Percentiles rank a stretch among this genome's conserved stretches.
phyloP scores from a whole-genome alignment of 2,113 vertebrate genomes.

The Anoplopoma fimbria region DNA sequence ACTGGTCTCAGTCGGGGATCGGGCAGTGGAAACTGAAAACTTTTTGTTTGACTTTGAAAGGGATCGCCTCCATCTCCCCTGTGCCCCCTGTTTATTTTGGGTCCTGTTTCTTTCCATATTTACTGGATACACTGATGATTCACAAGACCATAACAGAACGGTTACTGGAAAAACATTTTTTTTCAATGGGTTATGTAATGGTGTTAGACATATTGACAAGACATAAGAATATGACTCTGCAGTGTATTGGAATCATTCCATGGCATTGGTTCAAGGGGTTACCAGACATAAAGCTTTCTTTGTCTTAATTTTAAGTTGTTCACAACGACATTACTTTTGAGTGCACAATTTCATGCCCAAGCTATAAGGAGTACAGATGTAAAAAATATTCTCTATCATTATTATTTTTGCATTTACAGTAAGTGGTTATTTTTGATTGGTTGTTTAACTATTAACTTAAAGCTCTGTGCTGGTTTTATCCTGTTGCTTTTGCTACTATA shows the following conservation, averaged over 20 bases:
- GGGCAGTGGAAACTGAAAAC: slow-evolving; percentile 63
- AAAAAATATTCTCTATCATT: background rate
- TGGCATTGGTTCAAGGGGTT: slow-evolving; percentile 22
- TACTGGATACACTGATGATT: slow-evolving; percentile 46
- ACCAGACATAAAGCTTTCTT: background rate
- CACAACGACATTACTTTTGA: background rate
- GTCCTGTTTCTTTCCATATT: slow-evolving; percentile 73
- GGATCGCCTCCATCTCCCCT: slow-evolving; percentile 45
- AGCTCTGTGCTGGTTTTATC: background rate
- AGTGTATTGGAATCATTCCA: slow-evolving; percentile 32
- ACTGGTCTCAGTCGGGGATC: slow-evolving; percentile 49
- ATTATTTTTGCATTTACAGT: background rate
- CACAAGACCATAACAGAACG: slow-evolving; percentile 20
- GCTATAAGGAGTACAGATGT: background rate
- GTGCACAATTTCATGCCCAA: background rate
- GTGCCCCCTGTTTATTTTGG: slow-evolving; percentile 51
- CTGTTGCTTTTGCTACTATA: background rate
- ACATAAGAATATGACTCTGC: slow-evolving; percentile 23
- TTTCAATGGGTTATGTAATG: slow-evolving; percentile 32
- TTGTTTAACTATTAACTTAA: background rate
- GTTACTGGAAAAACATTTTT: background rate
- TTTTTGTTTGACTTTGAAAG: slow-evolving; percentile 64
- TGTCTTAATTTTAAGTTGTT: background rate
- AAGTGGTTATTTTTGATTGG: background rate
- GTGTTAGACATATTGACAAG: slow-evolving; percentile 15